phyloP scores from a whole-genome alignment of 2,113 vertebrate genomes.

The Aphyosemion australe region DNA sequence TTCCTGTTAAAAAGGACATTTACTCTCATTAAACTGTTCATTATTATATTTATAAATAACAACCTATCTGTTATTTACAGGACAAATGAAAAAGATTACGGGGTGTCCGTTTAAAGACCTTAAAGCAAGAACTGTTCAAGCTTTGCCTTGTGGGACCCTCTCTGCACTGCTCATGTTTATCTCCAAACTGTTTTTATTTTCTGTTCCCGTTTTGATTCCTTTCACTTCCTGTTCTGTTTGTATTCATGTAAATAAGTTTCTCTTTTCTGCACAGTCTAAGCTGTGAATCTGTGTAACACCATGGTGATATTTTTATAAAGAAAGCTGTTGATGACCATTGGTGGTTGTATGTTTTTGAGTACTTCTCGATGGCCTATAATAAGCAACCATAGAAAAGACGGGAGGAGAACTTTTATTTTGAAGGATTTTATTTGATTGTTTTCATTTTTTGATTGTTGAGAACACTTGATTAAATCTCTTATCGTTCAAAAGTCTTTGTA shows the following conservation, averaged over 20 bases:
- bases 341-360: slow-evolving; percentile 62
- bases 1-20: too few relatives aligned
- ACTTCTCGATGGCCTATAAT: slow-evolving; percentile 40
- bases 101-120: slow-evolving; percentile 87
- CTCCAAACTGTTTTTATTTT: slow-evolving; percentile 1
- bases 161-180: slow-evolving; percentile 62
- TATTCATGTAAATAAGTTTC: slow-evolving; percentile 70
- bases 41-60: slow-evolving; percentile 10
- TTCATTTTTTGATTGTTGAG: slow-evolving; percentile 29
- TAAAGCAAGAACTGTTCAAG: slow-evolving; percentile 60
- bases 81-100: slow-evolving; percentile 85
- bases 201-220: slow-evolving; percentile 24
- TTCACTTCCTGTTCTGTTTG: slow-evolving; percentile 35
- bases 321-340: slow-evolving; percentile 65
- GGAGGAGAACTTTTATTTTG: slow-evolving; percentile 2
- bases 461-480: slow-evolving; percentile 22
- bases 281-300: slow-evolving; percentile 69
- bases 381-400: slow-evolving; percentile 28
- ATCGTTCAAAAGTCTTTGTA: slow-evolving; percentile 28
- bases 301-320: slow-evolving; percentile 81
- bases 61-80: slow-evolving; percentile 79
- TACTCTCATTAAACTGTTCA: too few relatives aligned
- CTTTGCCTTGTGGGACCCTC: slow-evolving; percentile 68
- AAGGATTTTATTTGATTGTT: background rate
- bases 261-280: slow-evolving; percentile 44